These are phyloP conservation scores for Saguinus imperator DNA, from an alignment of 2,113 vertebrate species.

Conservation along the genomic window DNA sequence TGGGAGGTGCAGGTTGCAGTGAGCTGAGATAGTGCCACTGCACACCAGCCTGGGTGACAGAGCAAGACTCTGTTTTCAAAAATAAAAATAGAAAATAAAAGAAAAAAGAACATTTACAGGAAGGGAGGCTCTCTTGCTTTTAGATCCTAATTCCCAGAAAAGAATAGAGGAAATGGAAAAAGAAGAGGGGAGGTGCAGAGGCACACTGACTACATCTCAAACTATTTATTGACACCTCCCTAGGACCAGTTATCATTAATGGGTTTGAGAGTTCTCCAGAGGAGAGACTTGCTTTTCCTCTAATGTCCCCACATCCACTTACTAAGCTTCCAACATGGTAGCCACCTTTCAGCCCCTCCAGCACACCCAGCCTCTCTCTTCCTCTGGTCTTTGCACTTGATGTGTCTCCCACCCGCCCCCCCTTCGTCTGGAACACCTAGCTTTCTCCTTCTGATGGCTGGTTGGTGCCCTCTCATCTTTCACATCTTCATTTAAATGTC, in stretches of 20 bases:
- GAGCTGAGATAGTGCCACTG: too few relatives aligned
- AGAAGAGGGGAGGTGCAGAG: background rate
- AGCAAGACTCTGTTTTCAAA: too few relatives aligned
- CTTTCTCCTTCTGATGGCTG: background rate
- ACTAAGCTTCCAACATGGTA: background rate
- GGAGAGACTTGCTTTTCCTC: background rate
- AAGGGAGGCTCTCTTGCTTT: background rate
- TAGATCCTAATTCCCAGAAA: background rate
- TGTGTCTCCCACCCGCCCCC: background rate
- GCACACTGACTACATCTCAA: background rate
- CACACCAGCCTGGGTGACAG: too few relatives aligned
- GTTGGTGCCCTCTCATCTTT: background rate
- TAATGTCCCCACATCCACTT: fast-evolving
- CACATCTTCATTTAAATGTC: background rate
- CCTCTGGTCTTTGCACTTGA: background rate
- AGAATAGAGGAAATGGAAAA: background rate
- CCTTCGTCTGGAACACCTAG: background rate
- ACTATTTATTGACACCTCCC: background rate
- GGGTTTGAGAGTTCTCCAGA: background rate
- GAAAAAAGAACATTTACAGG: background rate
- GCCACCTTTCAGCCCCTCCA: background rate
- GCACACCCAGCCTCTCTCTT: too few relatives aligned
- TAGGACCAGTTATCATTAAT: background rate
- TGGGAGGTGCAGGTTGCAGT: too few relatives aligned
- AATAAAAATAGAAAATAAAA: too few relatives aligned